Evolutionary conservation across 2,888 invertebrate species (phyloP).

Genomic region (Abrostola tripartita): DNA sequence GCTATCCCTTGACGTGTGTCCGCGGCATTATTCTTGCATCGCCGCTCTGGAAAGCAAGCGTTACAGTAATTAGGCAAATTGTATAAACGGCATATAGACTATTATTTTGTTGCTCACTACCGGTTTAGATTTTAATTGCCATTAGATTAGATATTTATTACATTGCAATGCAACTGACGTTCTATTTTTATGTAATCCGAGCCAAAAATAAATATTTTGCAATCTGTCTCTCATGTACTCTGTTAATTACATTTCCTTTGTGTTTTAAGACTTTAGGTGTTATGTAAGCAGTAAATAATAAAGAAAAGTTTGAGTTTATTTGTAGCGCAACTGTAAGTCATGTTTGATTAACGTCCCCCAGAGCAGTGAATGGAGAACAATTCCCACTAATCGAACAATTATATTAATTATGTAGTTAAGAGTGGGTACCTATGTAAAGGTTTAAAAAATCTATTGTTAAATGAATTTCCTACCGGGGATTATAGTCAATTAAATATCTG

Average conservation of each 20-base stretch:
- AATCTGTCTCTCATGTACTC: slow-evolving; percentile 42
- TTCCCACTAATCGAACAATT: slow-evolving; percentile 68
- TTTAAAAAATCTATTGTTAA: slow-evolving; percentile 63
- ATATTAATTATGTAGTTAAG: slow-evolving; percentile 58
- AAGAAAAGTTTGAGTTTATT: slow-evolving; percentile 25
- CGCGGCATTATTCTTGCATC: slow-evolving; percentile 62
- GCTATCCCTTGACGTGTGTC: slow-evolving; percentile 35
- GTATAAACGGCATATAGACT: slow-evolving; percentile 76
- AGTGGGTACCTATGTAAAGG: slow-evolving; percentile 52
- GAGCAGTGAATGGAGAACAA: slow-evolving; percentile 64
- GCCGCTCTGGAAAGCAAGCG: slow-evolving; percentile 74
- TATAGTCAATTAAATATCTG: slow-evolving; percentile 48
- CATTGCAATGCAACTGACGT: slow-evolving; percentile 63
- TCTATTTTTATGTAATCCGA: slow-evolving; percentile 61
- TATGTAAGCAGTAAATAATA: slow-evolving; percentile 37
- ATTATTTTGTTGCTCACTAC: slow-evolving; percentile 71
- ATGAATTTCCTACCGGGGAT: slow-evolving; percentile 56
- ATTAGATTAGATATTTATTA: slow-evolving; percentile 68
- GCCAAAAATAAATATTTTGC: slow-evolving; percentile 61
- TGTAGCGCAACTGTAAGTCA: slow-evolving; percentile 50
- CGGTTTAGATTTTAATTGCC: slow-evolving; percentile 75
- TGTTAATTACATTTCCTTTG: slow-evolving; percentile 47
- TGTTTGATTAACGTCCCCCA: slow-evolving; percentile 58
- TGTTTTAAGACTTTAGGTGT: slow-evolving; percentile 28
- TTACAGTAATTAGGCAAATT: slow-evolving; percentile 80